Percentiles rank a stretch among this genome's conserved stretches.
These are phyloP conservation scores for Spea hammondii DNA, from an alignment of 2,797 vertebrate species.

Conservation along the genomic window DNA sequence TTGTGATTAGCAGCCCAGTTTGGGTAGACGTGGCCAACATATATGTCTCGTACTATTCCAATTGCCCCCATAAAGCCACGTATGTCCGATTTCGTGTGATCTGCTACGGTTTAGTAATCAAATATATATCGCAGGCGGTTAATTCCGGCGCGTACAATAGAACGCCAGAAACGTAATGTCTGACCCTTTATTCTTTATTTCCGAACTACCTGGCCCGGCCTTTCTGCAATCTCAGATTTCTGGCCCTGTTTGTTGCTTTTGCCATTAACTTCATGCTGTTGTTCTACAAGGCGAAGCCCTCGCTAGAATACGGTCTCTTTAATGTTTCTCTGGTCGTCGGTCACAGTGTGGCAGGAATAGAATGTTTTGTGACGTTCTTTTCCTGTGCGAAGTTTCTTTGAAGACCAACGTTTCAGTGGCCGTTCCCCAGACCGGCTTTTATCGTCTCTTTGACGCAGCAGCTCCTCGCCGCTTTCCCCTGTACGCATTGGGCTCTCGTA, in stretches of 20 bases:
- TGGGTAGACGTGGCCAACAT: no score
- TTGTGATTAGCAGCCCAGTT: no score
- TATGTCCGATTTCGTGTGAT: no score
- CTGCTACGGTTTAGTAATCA: no score
- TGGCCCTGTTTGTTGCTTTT: conserved; percentile 95
- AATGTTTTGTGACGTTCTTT: conserved; percentile 14
- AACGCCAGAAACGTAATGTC: no score
- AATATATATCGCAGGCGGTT: no score
- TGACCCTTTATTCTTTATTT: conserved; percentile 47
- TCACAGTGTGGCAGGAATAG: conserved; percentile 13
- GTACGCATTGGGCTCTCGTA: no score
- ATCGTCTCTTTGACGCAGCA: neutral
- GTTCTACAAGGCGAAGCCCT: conserved; percentile 90
- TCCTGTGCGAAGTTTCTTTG: conserved; percentile 20
- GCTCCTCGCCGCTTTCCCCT: conserved; percentile 21
- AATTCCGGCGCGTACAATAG: no score
- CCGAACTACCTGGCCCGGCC: conserved; percentile 97
- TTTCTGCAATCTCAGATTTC: conserved; percentile 96
- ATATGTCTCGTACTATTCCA: no score
- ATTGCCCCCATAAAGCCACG: no score
- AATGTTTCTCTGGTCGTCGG: conserved; percentile 9
- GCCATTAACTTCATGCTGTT: conserved; percentile 99
- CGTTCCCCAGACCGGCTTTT: conserved; percentile 37
- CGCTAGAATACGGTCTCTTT: neutral
- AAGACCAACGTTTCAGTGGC: conserved; percentile 26